Base-by-base conservation (phyloP, 1,140 invertebrate species). In the Hyles euphorbiae region DNA sequence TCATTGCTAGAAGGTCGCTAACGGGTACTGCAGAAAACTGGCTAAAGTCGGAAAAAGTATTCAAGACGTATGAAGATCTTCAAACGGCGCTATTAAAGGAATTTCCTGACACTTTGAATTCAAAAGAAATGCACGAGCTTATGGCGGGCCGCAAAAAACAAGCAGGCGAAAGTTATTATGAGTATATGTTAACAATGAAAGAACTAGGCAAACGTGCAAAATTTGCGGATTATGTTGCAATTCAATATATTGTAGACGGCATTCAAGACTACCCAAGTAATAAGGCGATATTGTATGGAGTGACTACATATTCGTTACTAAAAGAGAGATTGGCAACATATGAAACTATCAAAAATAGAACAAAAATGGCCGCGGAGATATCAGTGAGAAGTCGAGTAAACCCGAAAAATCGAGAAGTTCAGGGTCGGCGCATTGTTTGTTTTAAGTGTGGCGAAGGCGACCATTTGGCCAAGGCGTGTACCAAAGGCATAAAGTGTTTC, bases 251-350 rank as follows among this genome's bases (percentile, higher is more conserved):
- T 1, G 45, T 71, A 8, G 64, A 70, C 12, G 68, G 68, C 12
- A 65, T 67, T 55, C 3, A 49, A 9, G 61, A 70, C 43, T 33
- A 54, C 7, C 61, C 67, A n/a, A n/a, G 5, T 2, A 60, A 63
- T 49, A 70, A 70, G 51, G 33, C 60, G 3, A 59, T 70, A 11
- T 34, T 67, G 2, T 67, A 67, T 45, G 60, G 61, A 0, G 53
- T 53, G 1, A 63, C 58, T 1, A 61, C 44, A 3, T 66, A 66
- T 50, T 4, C 33, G 5, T 57, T 57, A 2, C 40, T 69, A 4
- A 63, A 56, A 49, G 63, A 69, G 44, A 65, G 65, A 32, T 32
- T 65, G 3, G 56, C 53, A 11, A 32, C 62, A 3, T 62, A 66
- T 34, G 59, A 66, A n/a, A 34, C 40, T 36, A 34, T 62, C 2